phyloP scores from a whole-genome alignment of 2,888 invertebrate genomes.

The Hecatera dysodea region DNA sequence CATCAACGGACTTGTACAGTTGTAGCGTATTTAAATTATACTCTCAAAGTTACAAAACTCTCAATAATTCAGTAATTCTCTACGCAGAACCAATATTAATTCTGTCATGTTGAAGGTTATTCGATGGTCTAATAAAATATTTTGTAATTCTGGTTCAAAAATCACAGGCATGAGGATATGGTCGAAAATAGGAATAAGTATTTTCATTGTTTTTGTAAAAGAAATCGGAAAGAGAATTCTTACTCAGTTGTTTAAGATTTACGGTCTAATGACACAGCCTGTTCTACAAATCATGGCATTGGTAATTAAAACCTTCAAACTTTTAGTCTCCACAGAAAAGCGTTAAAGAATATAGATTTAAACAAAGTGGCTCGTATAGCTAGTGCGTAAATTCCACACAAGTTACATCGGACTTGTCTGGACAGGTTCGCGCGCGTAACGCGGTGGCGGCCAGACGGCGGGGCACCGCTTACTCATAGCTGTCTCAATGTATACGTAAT shows the following conservation, averaged over 20 bases:
- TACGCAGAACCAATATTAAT: no score
- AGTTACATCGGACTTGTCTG: constrained; percentile 67
- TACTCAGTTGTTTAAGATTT: no score
- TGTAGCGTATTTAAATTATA: background rate
- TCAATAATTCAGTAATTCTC: background rate
- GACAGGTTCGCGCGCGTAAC: constrained; percentile 80
- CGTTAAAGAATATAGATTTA: constrained; percentile 27
- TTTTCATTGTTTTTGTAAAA: background rate
- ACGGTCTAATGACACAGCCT: no score
- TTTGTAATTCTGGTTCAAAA: no score
- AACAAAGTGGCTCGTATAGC: constrained; percentile 55
- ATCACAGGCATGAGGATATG: no score
- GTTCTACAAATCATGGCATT: background rate
- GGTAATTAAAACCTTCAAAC: background rate
- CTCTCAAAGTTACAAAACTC: background rate
- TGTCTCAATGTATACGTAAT: constrained; percentile 67
- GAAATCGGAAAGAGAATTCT: no score
- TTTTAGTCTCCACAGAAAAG: background rate
- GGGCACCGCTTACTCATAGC: constrained; percentile 78
- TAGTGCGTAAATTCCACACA: constrained; percentile 69
- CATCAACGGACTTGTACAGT: background rate
- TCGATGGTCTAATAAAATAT: no score
- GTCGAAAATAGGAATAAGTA: background rate
- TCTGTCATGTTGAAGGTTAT: no score
- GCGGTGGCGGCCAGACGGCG: constrained; percentile 78